phyloP scores from a whole-genome alignment of 2,888 invertebrate genomes.

The Tachystola acroxantha region DNA sequence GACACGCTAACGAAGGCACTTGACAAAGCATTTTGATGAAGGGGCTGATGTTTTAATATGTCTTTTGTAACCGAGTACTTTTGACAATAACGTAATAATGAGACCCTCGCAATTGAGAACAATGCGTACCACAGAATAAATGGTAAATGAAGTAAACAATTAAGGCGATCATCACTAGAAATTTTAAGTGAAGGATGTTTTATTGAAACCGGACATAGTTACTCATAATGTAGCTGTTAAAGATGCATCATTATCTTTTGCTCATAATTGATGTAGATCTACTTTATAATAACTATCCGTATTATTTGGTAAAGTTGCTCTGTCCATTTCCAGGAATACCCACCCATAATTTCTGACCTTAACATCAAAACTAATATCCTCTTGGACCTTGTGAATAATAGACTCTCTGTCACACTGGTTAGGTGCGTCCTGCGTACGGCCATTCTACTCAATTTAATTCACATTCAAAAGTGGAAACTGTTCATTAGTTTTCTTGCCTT shows the following conservation, averaged over 20 bases:
- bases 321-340: too few relatives aligned
- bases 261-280: too few relatives aligned
- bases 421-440: conserved; percentile 33
- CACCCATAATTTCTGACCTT: too few relatives aligned
- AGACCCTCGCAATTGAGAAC: neutral
- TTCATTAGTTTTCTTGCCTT: conserved; percentile 37
- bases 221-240: neutral
- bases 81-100: neutral
- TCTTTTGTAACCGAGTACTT: neutral
- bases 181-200: conserved; percentile 27
- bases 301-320: too few relatives aligned
- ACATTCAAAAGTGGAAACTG: conserved; percentile 37
- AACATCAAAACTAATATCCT: too few relatives aligned
- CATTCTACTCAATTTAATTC: conserved; percentile 31
- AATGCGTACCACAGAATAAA: neutral
- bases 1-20: conserved; percentile 4
- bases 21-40: conserved; percentile 8
- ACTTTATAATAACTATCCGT: too few relatives aligned
- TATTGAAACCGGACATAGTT: conserved; percentile 24
- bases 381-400: conserved; percentile 5
- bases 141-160: neutral
- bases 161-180: conserved; percentile 14
- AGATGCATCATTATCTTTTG: too few relatives aligned
- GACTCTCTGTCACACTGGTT: conserved; percentile 14
- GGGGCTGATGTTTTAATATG: neutral